phyloP scores from a whole-genome alignment of 2,797 vertebrate genomes.

The Peromyscus attwateri region DNA sequence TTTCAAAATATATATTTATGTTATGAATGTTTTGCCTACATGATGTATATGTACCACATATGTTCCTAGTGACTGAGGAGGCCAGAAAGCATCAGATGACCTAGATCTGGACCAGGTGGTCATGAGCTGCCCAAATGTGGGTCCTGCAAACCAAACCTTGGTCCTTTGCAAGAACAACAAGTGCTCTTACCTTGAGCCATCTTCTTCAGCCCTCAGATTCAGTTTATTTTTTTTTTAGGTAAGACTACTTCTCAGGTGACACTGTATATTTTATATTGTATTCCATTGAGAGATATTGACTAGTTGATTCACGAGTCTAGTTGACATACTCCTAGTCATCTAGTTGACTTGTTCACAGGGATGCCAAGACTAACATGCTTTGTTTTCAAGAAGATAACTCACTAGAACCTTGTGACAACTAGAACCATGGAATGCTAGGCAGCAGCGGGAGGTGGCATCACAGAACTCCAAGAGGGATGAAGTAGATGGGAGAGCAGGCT shows the following conservation, averaged over 20 bases:
- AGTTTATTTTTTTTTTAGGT: neutral
- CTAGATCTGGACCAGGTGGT: neutral
- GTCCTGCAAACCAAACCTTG: neutral
- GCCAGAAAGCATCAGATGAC: neutral
- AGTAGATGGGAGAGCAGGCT: neutral
- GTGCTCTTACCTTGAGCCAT: neutral
- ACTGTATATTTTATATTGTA: neutral
- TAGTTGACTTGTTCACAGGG: neutral
- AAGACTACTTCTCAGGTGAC: neutral
- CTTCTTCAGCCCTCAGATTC: neutral
- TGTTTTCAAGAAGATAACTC: neutral
- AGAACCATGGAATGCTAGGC: neutral
- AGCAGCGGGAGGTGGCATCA: neutral
- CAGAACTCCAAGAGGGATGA: neutral
- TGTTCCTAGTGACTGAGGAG: neutral
- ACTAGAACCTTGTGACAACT: no score
- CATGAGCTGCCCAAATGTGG: neutral
- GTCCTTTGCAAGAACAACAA: neutral
- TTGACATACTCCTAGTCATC: neutral
- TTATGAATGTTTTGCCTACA: neutral
- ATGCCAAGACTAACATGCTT: neutral
- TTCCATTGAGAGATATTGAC: neutral
- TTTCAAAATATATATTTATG: neutral
- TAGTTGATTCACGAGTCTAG: neutral
- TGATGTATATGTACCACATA: neutral